Evolutionary conservation across 2,888 invertebrate genomes (phyloP).

Genomic region (Allophyes oxyacanthae): DNA sequence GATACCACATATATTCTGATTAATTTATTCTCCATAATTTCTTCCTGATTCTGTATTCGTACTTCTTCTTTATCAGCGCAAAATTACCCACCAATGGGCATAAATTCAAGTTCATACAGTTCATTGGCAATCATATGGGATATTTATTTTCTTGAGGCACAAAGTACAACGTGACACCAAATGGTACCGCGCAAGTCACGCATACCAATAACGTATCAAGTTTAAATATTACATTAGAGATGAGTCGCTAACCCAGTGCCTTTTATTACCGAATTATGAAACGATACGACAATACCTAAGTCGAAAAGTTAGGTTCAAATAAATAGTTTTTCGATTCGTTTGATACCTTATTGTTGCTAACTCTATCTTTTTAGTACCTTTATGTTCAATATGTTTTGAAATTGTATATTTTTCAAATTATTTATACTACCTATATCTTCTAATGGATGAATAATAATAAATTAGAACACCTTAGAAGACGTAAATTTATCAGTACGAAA

Average conservation of each 20-base stretch:
- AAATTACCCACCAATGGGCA: no score
- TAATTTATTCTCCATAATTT: neutral
- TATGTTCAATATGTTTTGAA: no score
- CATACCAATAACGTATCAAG: slow-evolving; percentile 45
- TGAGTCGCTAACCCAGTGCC: slow-evolving; percentile 20
- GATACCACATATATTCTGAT: neutral
- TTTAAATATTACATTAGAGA: slow-evolving; percentile 37
- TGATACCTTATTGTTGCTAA: no score
- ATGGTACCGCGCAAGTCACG: slow-evolving; percentile 39
- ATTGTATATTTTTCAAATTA: no score
- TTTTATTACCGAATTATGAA: slow-evolving; percentile 20
- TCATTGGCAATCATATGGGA: slow-evolving; percentile 29
- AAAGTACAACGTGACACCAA: slow-evolving; percentile 25
- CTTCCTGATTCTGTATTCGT: no score
- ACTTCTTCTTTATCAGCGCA: no score
- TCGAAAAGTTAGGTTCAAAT: slow-evolving; percentile 1
- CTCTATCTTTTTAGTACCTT: no score
- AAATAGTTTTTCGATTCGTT: neutral
- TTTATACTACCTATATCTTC: no score
- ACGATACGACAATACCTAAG: neutral
- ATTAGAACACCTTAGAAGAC: no score
- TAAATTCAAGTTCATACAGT: neutral
- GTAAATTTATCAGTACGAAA: no score
- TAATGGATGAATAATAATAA: no score
- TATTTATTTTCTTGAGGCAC: slow-evolving; percentile 19